Base-by-base conservation (phyloP, 2,113 vertebrate genomes). In the Pagrus major region DNA sequence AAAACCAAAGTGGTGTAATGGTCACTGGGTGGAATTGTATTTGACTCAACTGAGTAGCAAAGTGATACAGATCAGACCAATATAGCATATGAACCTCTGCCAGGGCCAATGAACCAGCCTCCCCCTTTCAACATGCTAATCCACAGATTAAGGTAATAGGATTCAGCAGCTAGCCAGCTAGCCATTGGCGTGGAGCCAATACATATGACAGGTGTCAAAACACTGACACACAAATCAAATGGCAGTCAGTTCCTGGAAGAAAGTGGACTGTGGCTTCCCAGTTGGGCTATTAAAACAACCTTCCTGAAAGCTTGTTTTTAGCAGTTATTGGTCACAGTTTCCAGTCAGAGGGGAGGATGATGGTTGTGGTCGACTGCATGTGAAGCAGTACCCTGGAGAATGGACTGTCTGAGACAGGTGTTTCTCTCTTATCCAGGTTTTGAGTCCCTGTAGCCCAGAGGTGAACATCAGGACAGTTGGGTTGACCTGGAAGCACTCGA, bases 91-190 rank as follows among this genome's bases (percentile, higher is more conserved):
- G 75, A 71, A 80, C 41, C 78, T 74, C 49, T 61, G 74, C 55
- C 65, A 3, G 80, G 87, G 83, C 59, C 74, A 68, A 16, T 68
- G 78, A 78, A 47, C 60, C 70, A 61, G 68, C 52, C 72, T 12
- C 65, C 33, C 65, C 64, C 78, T 85, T 87, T 80, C 88, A 91
- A 88, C 90, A 86, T 76, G 72, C 59, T 94, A 94, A 95, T 94
- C 93, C 91, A 70, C 65, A 79, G 89, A 76, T 94, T 94, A 93
- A 68, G 65, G 66, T 93, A 94, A 95, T 93, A 88, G 89, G 93
- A 94, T 94, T 93, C 58, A 59, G 56, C n/a, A 58, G 84, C 49
- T 66, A 74, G 68, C 44, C 39, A 9, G 81, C 75, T 60, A 71
- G 71, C 58, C 35, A 54, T 16, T n/a, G 79, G 75, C 77, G 52